phyloP scores from a whole-genome alignment of 2,888 invertebrate species.

The Spodoptera exigua region DNA sequence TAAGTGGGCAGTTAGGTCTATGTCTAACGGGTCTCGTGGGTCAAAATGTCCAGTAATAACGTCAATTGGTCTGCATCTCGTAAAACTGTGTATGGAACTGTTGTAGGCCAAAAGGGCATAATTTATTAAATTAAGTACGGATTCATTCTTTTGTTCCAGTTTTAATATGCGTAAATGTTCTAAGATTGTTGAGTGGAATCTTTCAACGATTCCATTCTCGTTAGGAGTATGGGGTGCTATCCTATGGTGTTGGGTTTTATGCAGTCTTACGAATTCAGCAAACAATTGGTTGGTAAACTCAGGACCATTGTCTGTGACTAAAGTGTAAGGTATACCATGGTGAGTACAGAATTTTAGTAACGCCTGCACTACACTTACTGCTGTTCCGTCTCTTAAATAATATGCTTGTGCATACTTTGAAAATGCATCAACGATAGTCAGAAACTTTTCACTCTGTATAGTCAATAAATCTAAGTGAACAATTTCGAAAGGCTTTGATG shows the following conservation, averaged over 20 bases:
- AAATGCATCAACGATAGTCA: conserved; percentile 45
- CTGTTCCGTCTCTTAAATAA: conserved; percentile 39
- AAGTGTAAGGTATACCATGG: conserved; percentile 33
- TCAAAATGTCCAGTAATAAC: conserved; percentile 55
- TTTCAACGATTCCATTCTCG: conserved; percentile 44
- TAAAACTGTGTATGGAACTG: conserved; percentile 51
- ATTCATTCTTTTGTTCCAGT: conserved; percentile 24
- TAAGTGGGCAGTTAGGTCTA: conserved; percentile 49
- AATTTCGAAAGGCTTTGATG: conserved; percentile 36
- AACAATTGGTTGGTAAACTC: conserved; percentile 36
- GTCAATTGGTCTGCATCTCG: conserved; percentile 53
- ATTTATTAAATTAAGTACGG: conserved; percentile 23
- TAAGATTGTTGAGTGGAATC: conserved; percentile 37
- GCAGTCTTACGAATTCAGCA: conserved; percentile 31
- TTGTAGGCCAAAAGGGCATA: conserved; percentile 54
- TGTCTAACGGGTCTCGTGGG: conserved; percentile 51
- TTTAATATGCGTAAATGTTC: conserved; percentile 47
- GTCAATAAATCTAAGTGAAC: conserved; percentile 51
- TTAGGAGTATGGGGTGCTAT: conserved; percentile 37
- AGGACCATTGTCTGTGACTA: conserved; percentile 46
- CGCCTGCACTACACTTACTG: conserved; percentile 41
- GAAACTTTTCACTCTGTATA: conserved; percentile 43
- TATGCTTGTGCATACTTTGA: conserved; percentile 50
- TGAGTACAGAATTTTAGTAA: conserved; percentile 41
- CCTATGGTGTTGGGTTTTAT: conserved; percentile 49